These are phyloP conservation scores for Protobothrops flavoviridis DNA, from an alignment of 2,113 vertebrate genomes.

Conservation along the genomic window DNA sequence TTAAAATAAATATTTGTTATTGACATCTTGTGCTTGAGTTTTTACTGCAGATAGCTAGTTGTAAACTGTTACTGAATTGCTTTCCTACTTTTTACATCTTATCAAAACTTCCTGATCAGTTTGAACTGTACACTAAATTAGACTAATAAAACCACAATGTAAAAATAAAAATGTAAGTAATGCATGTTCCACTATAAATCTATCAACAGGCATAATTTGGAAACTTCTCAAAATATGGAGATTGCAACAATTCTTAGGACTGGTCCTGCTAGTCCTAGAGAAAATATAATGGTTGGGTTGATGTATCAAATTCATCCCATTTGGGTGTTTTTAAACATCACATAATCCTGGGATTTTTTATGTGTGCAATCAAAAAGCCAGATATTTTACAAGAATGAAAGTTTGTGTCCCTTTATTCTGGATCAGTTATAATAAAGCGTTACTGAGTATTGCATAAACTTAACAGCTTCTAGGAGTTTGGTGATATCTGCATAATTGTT, in stretches of 20 bases:
- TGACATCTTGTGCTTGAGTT: not conserved
- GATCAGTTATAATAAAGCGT: not conserved
- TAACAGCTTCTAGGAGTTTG: not conserved
- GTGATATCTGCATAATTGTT: not conserved
- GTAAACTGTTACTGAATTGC: not conserved
- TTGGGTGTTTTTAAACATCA: not conserved
- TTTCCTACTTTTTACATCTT: not conserved
- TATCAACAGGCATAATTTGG: not conserved
- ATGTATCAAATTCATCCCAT: not conserved
- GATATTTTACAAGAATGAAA: not conserved
- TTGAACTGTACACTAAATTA: not conserved
- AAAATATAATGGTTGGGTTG: not conserved
- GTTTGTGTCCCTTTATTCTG: not conserved
- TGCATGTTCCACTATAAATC: not conserved
- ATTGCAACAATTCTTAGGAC: not conserved
- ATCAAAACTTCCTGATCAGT: not conserved
- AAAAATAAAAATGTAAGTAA: not conserved
- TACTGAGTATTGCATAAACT: not conserved
- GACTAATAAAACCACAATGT: not conserved
- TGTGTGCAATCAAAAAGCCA: not conserved
- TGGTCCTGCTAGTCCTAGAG: not conserved
- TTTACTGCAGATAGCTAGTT: not conserved
- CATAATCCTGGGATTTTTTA: not conserved
- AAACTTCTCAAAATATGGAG: not conserved
- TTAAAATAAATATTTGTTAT: not conserved